phyloP scores from a whole-genome alignment of 2,113 vertebrate species.

The Equus przewalskii region DNA sequence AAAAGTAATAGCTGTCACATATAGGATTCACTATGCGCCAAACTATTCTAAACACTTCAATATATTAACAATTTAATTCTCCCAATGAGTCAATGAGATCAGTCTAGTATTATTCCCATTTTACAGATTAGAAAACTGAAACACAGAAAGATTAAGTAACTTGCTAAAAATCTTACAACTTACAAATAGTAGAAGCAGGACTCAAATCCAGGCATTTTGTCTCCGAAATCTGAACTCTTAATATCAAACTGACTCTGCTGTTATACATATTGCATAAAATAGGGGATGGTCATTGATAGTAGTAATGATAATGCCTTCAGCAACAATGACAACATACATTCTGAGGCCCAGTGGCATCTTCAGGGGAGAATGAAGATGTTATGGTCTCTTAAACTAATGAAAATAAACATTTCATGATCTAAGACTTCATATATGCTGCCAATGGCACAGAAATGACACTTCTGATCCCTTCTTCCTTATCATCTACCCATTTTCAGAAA shows the following conservation, averaged over 20 bases:
- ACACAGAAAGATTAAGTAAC: not conserved
- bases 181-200: not conserved
- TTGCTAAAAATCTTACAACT: slow-evolving; percentile 18
- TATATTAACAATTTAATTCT: slow-evolving; percentile 11
- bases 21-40: not conserved
- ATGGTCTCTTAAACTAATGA: not conserved
- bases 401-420: not conserved
- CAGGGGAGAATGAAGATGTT: not conserved
- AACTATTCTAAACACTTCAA: not conserved
- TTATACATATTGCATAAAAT: not conserved
- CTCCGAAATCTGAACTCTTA: not conserved
- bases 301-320: not conserved
- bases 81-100: not conserved
- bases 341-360: not conserved
- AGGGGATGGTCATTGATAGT: not conserved
- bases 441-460: not conserved
- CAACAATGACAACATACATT: not conserved
- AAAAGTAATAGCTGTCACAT: slow-evolving; percentile 41
- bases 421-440: not conserved
- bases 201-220: not conserved
- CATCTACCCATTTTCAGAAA: not conserved
- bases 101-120: not conserved
- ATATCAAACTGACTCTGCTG: not conserved
- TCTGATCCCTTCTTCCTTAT: not conserved
- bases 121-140: slow-evolving; percentile 11